phyloP scores from a whole-genome alignment of 2,888 invertebrate genomes.

The Zonitis immaculata region DNA sequence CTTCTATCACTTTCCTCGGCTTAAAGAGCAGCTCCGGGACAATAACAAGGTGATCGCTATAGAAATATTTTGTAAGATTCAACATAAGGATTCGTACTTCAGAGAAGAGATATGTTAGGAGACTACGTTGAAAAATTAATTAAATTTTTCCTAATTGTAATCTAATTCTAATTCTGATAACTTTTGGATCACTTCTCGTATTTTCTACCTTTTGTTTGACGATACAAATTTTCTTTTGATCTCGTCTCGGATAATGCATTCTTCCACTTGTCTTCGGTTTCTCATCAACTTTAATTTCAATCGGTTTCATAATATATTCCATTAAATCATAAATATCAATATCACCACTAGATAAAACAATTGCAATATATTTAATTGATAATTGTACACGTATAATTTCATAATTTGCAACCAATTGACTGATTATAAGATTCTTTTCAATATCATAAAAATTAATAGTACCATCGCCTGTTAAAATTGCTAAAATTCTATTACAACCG shows the following conservation, averaged over 20 bases:
- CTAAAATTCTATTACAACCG: conserved; percentile 59
- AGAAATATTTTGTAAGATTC: too few relatives aligned
- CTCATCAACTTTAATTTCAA: conserved; percentile 23
- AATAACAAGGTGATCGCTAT: too few relatives aligned
- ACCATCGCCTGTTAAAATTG: conserved; percentile 53
- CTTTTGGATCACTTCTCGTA: conserved; percentile 1
- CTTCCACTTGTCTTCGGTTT: conserved; percentile 14
- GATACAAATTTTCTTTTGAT: conserved; percentile 15
- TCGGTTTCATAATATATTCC: conserved; percentile 31
- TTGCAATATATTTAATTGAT: conserved; percentile 55
- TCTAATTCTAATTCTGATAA: too few relatives aligned
- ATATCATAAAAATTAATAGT: conserved; percentile 55
- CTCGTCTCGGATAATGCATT: conserved; percentile 25
- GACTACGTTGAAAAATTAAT: too few relatives aligned
- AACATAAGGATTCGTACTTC: too few relatives aligned
- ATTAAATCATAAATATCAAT: conserved; percentile 54
- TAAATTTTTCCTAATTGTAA: too few relatives aligned
- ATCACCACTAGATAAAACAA: conserved; percentile 56
- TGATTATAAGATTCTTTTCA: conserved; percentile 49
- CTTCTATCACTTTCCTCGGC: too few relatives aligned
- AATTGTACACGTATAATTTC: conserved; percentile 54
- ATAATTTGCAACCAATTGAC: conserved; percentile 49
- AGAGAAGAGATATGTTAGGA: too few relatives aligned
- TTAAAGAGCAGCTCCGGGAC: too few relatives aligned
- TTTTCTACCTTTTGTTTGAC: conserved; percentile 34